A percentile compares a stretch with the other conserved stretches of the same genome.
Evolutionary conservation across 2,113 vertebrate species (phyloP).

Genomic region (Chlorodrepanis virens): DNA sequence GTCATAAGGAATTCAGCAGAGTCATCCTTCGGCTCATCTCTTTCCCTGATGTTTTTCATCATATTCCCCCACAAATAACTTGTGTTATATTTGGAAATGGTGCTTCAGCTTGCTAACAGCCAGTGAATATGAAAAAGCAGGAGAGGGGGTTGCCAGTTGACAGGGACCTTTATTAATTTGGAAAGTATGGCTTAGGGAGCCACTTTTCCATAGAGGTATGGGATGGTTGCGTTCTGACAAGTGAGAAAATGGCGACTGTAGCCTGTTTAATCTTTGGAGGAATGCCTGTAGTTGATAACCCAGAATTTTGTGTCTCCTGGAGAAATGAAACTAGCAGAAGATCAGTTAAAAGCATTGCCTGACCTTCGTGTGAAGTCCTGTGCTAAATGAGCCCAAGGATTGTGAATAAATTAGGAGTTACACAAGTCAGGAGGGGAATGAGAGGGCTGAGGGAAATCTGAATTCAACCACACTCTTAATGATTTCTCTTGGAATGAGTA

Average conservation of each 20-base stretch:
- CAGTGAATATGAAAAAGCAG: not conserved
- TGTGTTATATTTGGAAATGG: not conserved
- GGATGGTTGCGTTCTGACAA: not conserved
- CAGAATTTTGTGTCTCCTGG: not conserved
- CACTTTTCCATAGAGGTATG: not conserved
- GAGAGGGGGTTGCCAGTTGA: not conserved
- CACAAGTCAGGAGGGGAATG: not conserved
- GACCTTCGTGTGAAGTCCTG: not conserved
- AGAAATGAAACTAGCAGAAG: not conserved
- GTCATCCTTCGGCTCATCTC: not conserved
- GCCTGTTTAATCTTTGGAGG: accelerated
- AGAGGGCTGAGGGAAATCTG: not conserved
- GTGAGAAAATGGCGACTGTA: not conserved
- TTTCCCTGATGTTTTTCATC: not conserved
- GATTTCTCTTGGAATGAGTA: not conserved
- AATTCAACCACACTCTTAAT: not conserved
- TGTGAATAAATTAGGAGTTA: not conserved
- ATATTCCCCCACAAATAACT: not conserved
- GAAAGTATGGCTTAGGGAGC: not conserved
- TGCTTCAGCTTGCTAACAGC: not conserved
- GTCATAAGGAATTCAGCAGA: not conserved
- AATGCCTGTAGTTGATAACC: accelerated
- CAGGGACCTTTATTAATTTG: not conserved
- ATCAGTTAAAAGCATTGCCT: not conserved
- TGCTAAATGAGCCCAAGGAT: not conserved